Percentiles rank a stretch among this genome's conserved stretches.
Conservation (phyloP, 2,888 invertebrate genomes). For the Cantharis flavilabris region DNA sequence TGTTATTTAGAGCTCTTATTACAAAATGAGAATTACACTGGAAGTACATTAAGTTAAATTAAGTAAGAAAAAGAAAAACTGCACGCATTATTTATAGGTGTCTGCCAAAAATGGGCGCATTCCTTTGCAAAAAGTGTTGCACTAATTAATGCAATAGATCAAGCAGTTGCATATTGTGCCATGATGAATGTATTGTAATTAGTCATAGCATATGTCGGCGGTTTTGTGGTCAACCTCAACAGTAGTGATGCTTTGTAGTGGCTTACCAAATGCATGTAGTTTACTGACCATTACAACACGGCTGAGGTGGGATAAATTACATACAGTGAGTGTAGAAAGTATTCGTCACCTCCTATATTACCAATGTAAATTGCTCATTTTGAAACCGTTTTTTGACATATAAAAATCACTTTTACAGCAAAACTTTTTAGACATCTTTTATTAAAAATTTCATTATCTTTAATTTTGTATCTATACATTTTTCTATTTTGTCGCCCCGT, state of each 20-base stretch:
- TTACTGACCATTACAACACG: conserved; percentile 17
- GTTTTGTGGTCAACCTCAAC: conserved; percentile 23
- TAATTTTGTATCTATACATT: too few species aligned
- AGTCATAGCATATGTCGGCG: conserved; percentile 25
- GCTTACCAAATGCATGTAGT: conserved; percentile 24
- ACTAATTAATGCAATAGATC: conserved; percentile 2
- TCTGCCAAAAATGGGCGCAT: not conserved
- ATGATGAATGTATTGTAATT: conserved; percentile 28
- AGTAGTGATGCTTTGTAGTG: conserved; percentile 28
- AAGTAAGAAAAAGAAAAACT: not conserved
- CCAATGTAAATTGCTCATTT: too few species aligned
- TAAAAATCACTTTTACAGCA: too few species aligned
- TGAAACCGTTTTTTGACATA: too few species aligned
- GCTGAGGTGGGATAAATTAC: conserved; percentile 2
- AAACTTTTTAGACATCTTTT: too few species aligned
- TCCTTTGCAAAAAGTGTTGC: not conserved
- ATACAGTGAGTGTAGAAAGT: too few species aligned
- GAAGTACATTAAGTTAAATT: not conserved
- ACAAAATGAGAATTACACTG: not conserved
- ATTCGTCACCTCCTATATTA: too few species aligned
- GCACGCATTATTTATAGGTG: not conserved
- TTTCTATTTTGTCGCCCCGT: too few species aligned
- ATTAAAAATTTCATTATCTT: too few species aligned
- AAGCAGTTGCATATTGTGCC: conserved; percentile 16
- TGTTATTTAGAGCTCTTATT: not conserved